Base-by-base conservation (phyloP, 2,797 vertebrate species). In the Ceryle rudis region DNA sequence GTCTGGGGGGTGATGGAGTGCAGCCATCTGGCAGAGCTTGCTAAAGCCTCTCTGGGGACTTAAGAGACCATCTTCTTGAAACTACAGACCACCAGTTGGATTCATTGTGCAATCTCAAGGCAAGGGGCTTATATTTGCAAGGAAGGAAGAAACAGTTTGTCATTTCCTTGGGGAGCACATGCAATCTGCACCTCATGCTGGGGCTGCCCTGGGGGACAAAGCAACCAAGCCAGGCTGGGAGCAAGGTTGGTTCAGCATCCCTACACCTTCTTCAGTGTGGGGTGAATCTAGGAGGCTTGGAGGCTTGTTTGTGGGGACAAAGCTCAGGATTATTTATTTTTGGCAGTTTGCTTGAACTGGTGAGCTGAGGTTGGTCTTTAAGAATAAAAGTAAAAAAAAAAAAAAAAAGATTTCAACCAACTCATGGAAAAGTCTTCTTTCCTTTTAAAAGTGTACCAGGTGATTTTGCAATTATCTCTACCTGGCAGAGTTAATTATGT, bases 401-500 rank as follows among this genome's bases (percentile, higher is more conserved):
- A 51, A 52, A 52, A 18, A 19, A 54, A 29, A 18, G 37, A 66
- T 73, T 89, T 66, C 3, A 18, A 33, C n/a, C 3, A 18, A 33
- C n/a, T 78, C 88, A 65, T 64, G 54, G 55, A 77, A 78, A 79
- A 78, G 14, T 61, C 55, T 33, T 44, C 28, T 58, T 81, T 67
- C 52, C n/a, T 89, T 91, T 67, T n/a, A 55, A 55, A 89, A 82
- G 41, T 39, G 25, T 77, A 74, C 35, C 64, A 61, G 92, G 73
- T 74, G 29, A 54, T 85, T 49, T 80, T 81, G 71, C 80, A 79
- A 95, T 96, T 94, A 86, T 93, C 57, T 95, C 84, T 81, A 93
- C 67, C 86, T 90, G 64, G 77, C 78, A 62, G 79, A 96, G 87
- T 92, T 97, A 97, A 97, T 97, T 95, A 92, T 90, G 81, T 58